These are phyloP conservation scores for Pilophorus perplexus DNA, from an alignment of 2,888 invertebrate species.

Conservation along the genomic window DNA sequence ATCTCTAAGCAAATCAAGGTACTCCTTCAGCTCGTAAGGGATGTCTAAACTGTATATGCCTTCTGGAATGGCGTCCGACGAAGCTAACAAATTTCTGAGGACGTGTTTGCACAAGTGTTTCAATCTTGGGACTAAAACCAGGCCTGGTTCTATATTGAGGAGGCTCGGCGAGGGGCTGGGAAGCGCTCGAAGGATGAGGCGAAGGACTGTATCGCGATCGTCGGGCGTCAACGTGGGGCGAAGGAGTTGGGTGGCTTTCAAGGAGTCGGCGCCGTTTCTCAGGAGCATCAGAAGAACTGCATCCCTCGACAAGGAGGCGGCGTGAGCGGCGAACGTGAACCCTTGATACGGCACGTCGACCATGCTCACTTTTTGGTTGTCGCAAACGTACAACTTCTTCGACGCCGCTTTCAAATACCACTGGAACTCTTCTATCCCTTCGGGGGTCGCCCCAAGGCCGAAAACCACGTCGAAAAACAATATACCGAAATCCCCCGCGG, in stretches of 20 bases:
- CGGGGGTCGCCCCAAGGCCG: neutral
- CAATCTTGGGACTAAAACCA: constrained; percentile 8
- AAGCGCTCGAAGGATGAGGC: constrained; percentile 3
- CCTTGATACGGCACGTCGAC: constrained; percentile 8
- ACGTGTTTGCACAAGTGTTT: constrained; percentile 17
- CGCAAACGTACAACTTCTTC: neutral
- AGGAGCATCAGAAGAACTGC: constrained; percentile 1
- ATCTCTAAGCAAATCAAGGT: constrained; percentile 16
- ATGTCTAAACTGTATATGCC: neutral
- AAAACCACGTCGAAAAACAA: constrained; percentile 8
- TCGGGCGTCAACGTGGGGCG: too few relatives aligned
- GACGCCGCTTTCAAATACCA: neutral
- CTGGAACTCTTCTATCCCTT: neutral
- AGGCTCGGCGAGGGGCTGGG: neutral
- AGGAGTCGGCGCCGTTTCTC: constrained; percentile 12
- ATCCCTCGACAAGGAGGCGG: neutral
- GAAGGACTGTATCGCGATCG: too few relatives aligned
- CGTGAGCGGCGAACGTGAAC: constrained; percentile 1
- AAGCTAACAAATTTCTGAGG: neutral
- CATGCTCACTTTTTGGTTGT: constrained; percentile 2
- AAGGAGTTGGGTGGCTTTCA: neutral
- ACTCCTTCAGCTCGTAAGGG: constrained; percentile 10
- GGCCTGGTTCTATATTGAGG: constrained; percentile 9
- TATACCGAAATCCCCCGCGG: neutral
- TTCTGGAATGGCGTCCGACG: neutral